phyloP scores from a whole-genome alignment of 2,797 vertebrate species.

The Taeniopygia guttata region DNA sequence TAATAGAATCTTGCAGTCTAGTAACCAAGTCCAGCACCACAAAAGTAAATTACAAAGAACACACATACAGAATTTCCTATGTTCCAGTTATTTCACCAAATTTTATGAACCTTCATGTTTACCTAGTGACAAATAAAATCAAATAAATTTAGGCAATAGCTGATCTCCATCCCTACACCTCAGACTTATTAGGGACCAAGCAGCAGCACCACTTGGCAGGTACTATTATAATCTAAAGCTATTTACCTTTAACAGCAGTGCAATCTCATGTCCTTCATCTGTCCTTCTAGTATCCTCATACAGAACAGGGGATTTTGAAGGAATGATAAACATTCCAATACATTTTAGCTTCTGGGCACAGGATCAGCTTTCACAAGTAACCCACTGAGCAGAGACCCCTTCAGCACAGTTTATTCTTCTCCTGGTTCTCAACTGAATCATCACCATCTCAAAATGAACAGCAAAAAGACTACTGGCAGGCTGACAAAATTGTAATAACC shows the following conservation, averaged over 20 bases:
- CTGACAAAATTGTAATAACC: neutral
- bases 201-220: neutral
- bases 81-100: neutral
- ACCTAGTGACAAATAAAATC: neutral
- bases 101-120: neutral
- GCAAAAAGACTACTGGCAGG: neutral
- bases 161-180: neutral
- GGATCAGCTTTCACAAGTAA: neutral
- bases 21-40: neutral
- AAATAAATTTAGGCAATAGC: neutral
- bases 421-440: neutral
- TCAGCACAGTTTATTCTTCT: neutral
- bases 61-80: neutral
- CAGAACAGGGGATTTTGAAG: neutral
- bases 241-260: neutral
- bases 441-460: neutral
- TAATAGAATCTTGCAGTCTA: neutral
- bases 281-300: neutral
- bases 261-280: neutral
- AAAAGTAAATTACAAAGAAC: neutral
- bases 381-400: neutral
- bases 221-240: neutral
- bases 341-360: neutral
- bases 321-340: neutral
- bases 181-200: neutral